These are phyloP conservation scores for Tetraneura akinire DNA, from an alignment of 1,140 invertebrate genomes.

Conservation along the genomic window DNA sequence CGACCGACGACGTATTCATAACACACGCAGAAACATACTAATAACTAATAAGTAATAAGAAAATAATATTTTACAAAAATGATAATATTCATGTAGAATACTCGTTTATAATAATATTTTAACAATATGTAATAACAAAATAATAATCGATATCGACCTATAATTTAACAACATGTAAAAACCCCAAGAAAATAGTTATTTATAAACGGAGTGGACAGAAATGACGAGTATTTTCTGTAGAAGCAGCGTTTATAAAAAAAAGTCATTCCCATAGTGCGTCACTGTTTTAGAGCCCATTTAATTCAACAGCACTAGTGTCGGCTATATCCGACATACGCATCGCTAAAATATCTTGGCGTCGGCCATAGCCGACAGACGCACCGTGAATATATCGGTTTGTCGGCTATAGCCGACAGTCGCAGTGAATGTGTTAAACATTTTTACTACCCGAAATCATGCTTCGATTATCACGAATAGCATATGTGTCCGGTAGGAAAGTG, in stretches of 20 bases:
- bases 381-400: neutral
- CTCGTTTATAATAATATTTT: neutral
- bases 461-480: too few relatives aligned
- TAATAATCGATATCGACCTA: neutral
- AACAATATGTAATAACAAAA: too few relatives aligned
- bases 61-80: neutral
- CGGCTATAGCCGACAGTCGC: neutral
- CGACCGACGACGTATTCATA: too few relatives aligned
- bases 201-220: constrained; percentile 14
- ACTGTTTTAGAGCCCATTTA: neutral
- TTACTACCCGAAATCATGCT: too few relatives aligned
- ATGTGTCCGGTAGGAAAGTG: too few relatives aligned
- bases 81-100: neutral
- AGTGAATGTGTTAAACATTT: neutral
- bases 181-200: neutral
- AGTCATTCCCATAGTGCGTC: too few relatives aligned
- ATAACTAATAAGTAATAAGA: neutral
- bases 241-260: neutral
- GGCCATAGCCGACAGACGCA: neutral
- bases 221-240: neutral
- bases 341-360: neutral
- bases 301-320: neutral
- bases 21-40: too few relatives aligned
- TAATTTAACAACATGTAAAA: neutral
- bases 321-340: neutral